Conservation (phyloP, 2,797 vertebrate species). For the Nannoperca australis region DNA sequence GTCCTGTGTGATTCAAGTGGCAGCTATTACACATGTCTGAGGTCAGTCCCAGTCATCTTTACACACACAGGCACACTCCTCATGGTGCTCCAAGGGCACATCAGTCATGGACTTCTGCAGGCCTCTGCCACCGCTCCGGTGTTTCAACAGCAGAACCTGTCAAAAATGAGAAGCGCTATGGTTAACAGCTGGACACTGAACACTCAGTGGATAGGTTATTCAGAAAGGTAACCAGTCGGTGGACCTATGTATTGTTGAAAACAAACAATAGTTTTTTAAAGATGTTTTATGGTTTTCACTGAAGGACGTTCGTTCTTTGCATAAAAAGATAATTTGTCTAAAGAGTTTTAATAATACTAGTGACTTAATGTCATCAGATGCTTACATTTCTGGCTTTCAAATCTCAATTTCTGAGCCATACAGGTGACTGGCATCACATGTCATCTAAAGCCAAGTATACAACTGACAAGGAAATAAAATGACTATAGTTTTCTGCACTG, state of each 20-base stretch:
- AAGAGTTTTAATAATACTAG: not conserved
- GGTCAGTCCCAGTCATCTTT: constrained; percentile 89
- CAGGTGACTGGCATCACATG: not conserved
- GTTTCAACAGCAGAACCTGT: constrained; percentile 95
- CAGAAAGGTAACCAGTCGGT: not conserved
- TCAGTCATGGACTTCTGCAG: constrained; percentile 96
- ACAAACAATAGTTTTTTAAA: not conserved
- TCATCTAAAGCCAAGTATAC: not conserved
- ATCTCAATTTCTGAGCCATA: not conserved
- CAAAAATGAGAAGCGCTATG: not conserved
- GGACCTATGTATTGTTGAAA: not conserved
- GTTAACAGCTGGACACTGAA: constrained; percentile 1
- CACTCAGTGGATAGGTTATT: not conserved
- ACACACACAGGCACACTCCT: constrained; percentile 96
- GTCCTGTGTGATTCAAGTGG: constrained; percentile 51
- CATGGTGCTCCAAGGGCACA: constrained; percentile 95
- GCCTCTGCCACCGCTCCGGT: constrained; percentile 88
- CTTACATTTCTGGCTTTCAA: not conserved
- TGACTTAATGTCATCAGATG: not conserved
- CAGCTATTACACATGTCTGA: constrained; percentile 49
- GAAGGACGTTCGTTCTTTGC: not conserved
- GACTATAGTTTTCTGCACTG: not conserved
- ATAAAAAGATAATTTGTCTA: not conserved
- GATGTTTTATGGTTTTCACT: not conserved
- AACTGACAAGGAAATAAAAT: not conserved